Percentiles rank a stretch among this genome's conserved stretches.
These are phyloP conservation scores for Sphenopsis melanotis DNA, from an alignment of 2,797 vertebrate species.

Conservation along the genomic window DNA sequence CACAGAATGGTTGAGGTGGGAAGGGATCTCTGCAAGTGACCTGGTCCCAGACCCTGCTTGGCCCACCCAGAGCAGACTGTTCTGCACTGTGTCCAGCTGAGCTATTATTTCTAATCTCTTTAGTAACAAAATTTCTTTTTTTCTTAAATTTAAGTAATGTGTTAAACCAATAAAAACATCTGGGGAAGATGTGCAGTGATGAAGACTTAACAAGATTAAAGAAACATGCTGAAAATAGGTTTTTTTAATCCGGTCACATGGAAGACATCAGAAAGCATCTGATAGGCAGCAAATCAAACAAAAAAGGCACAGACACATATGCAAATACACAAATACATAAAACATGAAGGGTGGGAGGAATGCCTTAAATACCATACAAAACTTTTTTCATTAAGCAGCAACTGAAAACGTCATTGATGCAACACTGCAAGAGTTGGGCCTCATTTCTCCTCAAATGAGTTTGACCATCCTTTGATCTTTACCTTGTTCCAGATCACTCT, in stretches of 20 bases:
- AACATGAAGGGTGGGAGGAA: background rate
- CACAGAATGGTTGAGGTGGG: background rate
- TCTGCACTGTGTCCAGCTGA: background rate
- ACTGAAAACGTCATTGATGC: background rate
- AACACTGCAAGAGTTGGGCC: background rate
- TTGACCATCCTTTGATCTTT: background rate
- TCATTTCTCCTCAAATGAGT: background rate
- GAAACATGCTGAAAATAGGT: background rate
- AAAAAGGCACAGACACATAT: background rate
- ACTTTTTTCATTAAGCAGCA: background rate
- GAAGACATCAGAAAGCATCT: background rate
- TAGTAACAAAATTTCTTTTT: background rate
- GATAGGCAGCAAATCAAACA: background rate
- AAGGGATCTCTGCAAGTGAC: background rate
- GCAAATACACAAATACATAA: background rate
- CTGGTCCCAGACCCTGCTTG: background rate
- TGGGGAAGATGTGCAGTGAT: background rate
- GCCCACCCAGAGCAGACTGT: background rate
- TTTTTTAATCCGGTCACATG: background rate
- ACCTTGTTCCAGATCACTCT: background rate
- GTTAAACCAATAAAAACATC: background rate
- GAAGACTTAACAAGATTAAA: background rate
- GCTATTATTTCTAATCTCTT: background rate
- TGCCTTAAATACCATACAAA: background rate
- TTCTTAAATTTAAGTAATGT: background rate